Evolutionary conservation across 2,113 vertebrate species (phyloP), one percentile per base, ranked within the genome.

Genomic region (Phalacrocorax brasilianus): DNA sequence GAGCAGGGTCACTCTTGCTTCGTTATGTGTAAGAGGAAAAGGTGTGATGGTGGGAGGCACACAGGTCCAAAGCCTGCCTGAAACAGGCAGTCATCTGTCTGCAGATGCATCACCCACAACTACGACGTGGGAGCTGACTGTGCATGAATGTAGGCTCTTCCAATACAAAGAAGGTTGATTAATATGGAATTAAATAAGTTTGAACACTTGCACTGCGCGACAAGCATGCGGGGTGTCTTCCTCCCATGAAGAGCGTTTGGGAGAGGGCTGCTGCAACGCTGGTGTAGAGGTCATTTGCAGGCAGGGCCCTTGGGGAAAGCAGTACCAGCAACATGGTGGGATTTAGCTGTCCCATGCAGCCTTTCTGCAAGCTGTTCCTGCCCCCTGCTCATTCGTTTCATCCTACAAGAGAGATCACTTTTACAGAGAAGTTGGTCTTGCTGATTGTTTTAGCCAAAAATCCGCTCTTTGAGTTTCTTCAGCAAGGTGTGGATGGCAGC

Each of bases 171-270:
- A 26, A 20, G 44, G 63, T 1, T 70, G 81, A 21, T 70, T 8
- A 56, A 55, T 38, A 42, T 10, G 73, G 42, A 32, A 58, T 55
- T 8, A 70, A 70, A 30, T 3, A 6, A 13, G 45, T 1, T 47
- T 67, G 56, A 30, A 6, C 13, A 1, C 5, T 44, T 24, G 27
- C 5, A 0, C 47, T 16, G 21, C 26, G 27, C 75, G 56, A 5
- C 0, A 30, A 45, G 52, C 22, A 12, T 5, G 1, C 40, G 20
- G 56, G 17, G 30, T 40, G 62, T 18, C 27, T 44, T 59, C 40
- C 17, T 72, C 9, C 66, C 1, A 0, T 3, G 28, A 33, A 67
- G 7, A 47, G 8, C 21, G 0, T 5, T 47, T 21, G 52, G 68
- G 59, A 67, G 2, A 6, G 53, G 27, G 4, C 42, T 62, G 27